Evolutionary conservation across 2,888 invertebrate genomes (phyloP).

Genomic region (Deilephila porcellus): DNA sequence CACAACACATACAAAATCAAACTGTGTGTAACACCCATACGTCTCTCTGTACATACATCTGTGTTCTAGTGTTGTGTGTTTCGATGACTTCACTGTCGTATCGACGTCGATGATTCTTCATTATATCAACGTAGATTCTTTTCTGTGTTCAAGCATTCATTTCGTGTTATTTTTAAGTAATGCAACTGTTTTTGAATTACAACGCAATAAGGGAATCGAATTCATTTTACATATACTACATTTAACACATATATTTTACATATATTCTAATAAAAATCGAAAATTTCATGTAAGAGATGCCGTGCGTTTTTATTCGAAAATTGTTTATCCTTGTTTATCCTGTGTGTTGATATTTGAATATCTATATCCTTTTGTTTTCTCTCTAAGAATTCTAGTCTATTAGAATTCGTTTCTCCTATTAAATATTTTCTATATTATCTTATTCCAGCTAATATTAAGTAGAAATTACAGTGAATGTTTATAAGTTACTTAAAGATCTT

Average conservation of each 20-base stretch:
- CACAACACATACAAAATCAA: slow-evolving; percentile 39
- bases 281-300: background rate
- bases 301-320: background rate
- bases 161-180: slow-evolving; percentile 8
- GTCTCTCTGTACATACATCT: slow-evolving; percentile 37
- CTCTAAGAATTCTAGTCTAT: no score
- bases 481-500: no score
- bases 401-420: no score
- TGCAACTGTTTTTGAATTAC: slow-evolving; percentile 34
- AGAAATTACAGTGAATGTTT: no score
- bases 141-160: slow-evolving; percentile 16
- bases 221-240: no score
- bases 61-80: slow-evolving; percentile 40
- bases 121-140: background rate
- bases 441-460: no score
- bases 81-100: slow-evolving; percentile 31
- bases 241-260: no score
- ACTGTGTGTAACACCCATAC: slow-evolving; percentile 31
- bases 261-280: background rate
- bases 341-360: no score
- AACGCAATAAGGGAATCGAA: background rate
- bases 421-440: no score
- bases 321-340: background rate
- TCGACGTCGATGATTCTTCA: slow-evolving; percentile 14
- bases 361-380: no score